These are phyloP conservation scores for Eumeta japonica DNA, from an alignment of 1,140 invertebrate genomes.

Conservation along the genomic window DNA sequence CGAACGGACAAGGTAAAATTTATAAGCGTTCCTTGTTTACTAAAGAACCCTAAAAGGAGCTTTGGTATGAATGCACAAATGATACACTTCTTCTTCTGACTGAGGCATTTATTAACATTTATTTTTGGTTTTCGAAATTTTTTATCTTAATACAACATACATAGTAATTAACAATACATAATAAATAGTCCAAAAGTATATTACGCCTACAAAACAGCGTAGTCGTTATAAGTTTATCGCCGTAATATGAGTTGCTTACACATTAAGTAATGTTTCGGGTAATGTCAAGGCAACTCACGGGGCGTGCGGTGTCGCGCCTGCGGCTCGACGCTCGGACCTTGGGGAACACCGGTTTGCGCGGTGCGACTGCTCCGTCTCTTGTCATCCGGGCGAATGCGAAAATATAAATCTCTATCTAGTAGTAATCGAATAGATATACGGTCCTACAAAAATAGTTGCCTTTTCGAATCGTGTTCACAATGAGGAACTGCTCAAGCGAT, in stretches of 20 bases:
- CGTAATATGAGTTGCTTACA: slow-evolving; percentile 49
- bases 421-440: slow-evolving; percentile 51
- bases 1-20: too few species aligned
- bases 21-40: too few species aligned
- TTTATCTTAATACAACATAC: slow-evolving; percentile 57
- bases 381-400: too few species aligned
- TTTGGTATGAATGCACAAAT: too few species aligned
- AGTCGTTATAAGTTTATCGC: slow-evolving; percentile 56
- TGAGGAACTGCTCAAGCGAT: slow-evolving; percentile 32
- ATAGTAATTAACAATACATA: slow-evolving; percentile 59
- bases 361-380: neutral
- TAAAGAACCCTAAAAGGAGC: too few species aligned
- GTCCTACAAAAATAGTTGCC: slow-evolving; percentile 58
- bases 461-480: slow-evolving; percentile 42
- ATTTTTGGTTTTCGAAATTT: slow-evolving; percentile 49
- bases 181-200: slow-evolving; percentile 60
- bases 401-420: slow-evolving; percentile 53
- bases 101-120: slow-evolving; percentile 58
- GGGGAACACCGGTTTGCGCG: too few species aligned
- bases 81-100: slow-evolving; percentile 41
- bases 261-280: slow-evolving; percentile 20
- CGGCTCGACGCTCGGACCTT: slow-evolving; percentile 22
- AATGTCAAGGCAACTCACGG: slow-evolving; percentile 48
- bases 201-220: slow-evolving; percentile 58
- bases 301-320: too few species aligned